Evolutionary conservation across 2,113 vertebrate genomes (phyloP), one percentile per base, ranked within the genome.

Genomic region (Hiodon alosoides): DNA sequence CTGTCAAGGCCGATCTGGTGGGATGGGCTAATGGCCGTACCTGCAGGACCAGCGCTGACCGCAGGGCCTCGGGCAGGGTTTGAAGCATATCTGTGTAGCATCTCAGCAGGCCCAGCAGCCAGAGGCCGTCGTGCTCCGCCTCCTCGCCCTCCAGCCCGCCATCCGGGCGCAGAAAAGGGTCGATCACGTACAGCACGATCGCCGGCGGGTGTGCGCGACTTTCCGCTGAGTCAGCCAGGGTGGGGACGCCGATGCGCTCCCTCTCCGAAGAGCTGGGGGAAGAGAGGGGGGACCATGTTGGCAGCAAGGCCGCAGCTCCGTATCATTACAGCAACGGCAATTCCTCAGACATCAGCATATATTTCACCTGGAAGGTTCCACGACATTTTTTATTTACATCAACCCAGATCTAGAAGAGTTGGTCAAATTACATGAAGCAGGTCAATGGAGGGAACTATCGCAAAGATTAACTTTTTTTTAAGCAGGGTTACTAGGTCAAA

Each of bases 71-170:
- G 4, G 96, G 95, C 78, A 99, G 89, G 72, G 88, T 90, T 77
- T 94, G 93, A 68, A 98, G 82, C 95, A 99, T 96, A 83, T 98
- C 97, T 7, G 95, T 95, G 88, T 96, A 98, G 88, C 96, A 98
- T 80, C 96, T 92, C 82, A 99, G 93, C 76, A 99, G 86, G 73
- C 96, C 95, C 50, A 99, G 83, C 10, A 98, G 87, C 95, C 96
- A 99, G 46, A 96, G 91, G 85, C 94, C 96, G 54, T 90, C 88
- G 0, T 91, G 87, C 76, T 93, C 92, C 53, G 93, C 90, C 67
- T 97, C 95, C 3, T 95, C 95, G 0, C 93, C 93, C 69, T 95
- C 93, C n/a, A 94, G 95, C 69, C 94, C 93, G 0, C 93, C 93
- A 0, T 89, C 89, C 0, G 92, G 90, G 81, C 93, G 94, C 3